Evolutionary conservation across 2,113 vertebrate genomes (phyloP).

Genomic region (Acrocephalus arundinaceus): DNA sequence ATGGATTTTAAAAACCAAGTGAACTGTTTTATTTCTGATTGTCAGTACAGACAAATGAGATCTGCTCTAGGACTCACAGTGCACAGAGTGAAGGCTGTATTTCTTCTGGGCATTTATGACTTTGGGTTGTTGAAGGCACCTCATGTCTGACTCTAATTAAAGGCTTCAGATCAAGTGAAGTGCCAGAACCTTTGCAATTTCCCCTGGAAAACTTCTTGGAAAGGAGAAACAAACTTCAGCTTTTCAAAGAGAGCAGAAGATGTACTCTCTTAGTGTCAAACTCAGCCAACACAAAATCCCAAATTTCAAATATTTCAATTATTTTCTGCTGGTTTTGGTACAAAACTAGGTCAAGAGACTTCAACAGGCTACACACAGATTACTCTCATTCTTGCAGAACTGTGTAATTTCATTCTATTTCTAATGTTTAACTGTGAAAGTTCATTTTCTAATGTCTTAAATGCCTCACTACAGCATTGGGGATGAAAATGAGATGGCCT

Average conservation of each 20-base stretch:
- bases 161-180: neutral
- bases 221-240: neutral
- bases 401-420: neutral
- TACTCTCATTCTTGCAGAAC: neutral
- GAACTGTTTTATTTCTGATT: neutral
- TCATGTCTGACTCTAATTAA: neutral
- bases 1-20: neutral
- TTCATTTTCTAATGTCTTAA: neutral
- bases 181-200: neutral
- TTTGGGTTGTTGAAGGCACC: neutral
- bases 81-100: neutral
- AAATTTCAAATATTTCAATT: neutral
- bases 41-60: neutral
- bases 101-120: constrained; percentile 5
- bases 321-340: neutral
- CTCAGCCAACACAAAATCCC: neutral
- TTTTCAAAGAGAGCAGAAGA: neutral
- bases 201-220: neutral
- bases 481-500: neutral
- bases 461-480: neutral
- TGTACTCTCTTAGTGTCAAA: neutral
- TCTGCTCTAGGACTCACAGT: neutral
- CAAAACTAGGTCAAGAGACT: neutral
- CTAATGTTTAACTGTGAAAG: neutral
- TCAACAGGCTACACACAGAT: neutral